phyloP scores from a whole-genome alignment of 1,140 invertebrate species.

The Drosophila nannoptera region DNA sequence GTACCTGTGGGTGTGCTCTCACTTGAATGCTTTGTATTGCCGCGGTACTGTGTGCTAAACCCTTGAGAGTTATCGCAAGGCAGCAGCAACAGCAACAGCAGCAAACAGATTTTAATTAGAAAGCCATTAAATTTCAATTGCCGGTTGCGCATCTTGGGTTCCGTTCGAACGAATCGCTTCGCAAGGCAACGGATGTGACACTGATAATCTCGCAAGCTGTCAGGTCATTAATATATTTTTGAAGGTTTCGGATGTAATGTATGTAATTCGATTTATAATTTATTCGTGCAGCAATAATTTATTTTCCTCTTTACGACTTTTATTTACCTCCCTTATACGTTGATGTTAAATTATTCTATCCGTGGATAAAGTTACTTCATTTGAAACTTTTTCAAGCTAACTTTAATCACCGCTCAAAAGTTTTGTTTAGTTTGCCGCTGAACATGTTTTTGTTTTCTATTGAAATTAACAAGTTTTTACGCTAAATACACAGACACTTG shows the following conservation, averaged over 20 bases:
- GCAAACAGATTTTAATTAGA: not conserved
- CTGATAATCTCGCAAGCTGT: constrained; percentile 16
- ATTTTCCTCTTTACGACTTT: not conserved
- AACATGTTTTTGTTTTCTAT: not conserved
- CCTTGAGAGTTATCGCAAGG: not conserved
- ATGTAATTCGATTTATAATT: not conserved
- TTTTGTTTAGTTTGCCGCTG: not conserved
- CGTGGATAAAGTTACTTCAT: too few species aligned
- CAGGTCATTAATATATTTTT: constrained; percentile 13
- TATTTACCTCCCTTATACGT: too few species aligned
- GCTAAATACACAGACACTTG: not conserved
- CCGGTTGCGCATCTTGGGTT: constrained; percentile 8
- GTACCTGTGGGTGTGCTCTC: not conserved
- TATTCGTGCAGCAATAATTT: constrained; percentile 1
- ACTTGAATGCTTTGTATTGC: constrained; percentile 52
- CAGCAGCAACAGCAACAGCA: not conserved
- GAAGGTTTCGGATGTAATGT: not conserved
- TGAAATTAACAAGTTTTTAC: not conserved
- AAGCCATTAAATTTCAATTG: not conserved
- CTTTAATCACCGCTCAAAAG: not conserved
- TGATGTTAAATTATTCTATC: too few species aligned
- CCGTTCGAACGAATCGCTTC: not conserved
- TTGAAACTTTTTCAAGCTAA: too few species aligned
- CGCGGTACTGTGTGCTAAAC: constrained; percentile 56
- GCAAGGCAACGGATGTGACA: constrained; percentile 14